These are phyloP conservation scores for Ageneiosus marmoratus DNA, from an alignment of 2,113 vertebrate genomes.

Conservation along the genomic window DNA sequence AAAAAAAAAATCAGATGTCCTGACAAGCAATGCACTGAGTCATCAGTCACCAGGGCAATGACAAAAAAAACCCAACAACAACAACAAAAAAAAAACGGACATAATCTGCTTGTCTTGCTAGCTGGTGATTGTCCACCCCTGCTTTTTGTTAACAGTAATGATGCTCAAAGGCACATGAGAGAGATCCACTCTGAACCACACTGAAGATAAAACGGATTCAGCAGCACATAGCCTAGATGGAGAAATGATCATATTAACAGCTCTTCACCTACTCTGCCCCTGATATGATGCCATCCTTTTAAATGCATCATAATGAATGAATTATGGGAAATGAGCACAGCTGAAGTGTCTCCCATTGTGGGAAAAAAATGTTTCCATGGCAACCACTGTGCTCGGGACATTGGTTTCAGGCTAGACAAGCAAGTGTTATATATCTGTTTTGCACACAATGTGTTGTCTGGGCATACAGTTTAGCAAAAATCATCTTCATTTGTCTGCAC, in stretches of 20 bases:
- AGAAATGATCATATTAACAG: constrained; percentile 20
- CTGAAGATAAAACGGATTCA: constrained; percentile 1
- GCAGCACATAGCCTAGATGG: not conserved
- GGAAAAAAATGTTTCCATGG: constrained; percentile 57
- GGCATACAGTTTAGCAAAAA: not conserved
- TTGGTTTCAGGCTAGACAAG: constrained; percentile 39
- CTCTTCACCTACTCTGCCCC: constrained; percentile 3
- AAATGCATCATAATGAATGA: constrained; percentile 39
- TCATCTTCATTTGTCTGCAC: not conserved
- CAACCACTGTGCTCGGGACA: constrained; percentile 49
- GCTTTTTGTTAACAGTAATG: constrained; percentile 4
- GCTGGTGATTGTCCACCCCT: not conserved
- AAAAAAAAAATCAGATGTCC: not conserved
- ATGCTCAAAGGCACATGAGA: not conserved
- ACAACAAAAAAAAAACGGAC: not conserved
- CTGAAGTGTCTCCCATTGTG: constrained; percentile 32
- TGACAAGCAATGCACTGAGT: not conserved
- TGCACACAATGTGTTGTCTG: not conserved
- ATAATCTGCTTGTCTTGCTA: not conserved
- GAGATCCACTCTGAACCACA: no score
- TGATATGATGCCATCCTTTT: constrained; percentile 16
- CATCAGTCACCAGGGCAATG: not conserved
- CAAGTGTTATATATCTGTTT: constrained; percentile 19
- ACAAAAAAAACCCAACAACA: no score
- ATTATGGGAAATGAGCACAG: constrained; percentile 35